A percentile compares a stretch with the other conserved stretches of the same genome.
Conservation (phyloP, 2,797 vertebrate species). For the Danio aesculapii region DNA sequence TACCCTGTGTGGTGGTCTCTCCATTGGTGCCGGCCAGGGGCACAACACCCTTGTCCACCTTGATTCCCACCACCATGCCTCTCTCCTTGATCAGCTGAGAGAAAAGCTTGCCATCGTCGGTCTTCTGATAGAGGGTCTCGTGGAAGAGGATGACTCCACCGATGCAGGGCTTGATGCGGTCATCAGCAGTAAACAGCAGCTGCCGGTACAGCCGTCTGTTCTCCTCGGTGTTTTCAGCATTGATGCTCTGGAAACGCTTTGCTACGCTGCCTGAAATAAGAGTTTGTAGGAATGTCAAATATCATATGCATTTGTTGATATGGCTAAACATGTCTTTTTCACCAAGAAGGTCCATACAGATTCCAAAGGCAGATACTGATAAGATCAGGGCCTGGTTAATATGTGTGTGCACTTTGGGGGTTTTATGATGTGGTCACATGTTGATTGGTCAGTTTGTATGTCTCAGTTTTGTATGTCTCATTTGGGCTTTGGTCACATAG, state of each 20-base stretch:
- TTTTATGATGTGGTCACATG: too few relatives aligned
- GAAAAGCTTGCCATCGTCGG: slow-evolving; percentile 85
- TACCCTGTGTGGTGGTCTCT: slow-evolving; percentile 95
- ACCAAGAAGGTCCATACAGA: too few relatives aligned
- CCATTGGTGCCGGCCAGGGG: slow-evolving; percentile 94
- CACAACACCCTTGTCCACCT: slow-evolving; percentile 95
- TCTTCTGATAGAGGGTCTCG: slow-evolving; percentile 94
- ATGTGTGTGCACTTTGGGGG: too few relatives aligned
- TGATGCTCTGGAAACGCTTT: slow-evolving; percentile 93
- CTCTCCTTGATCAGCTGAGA: slow-evolving; percentile 86
- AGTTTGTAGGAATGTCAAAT: too few relatives aligned
- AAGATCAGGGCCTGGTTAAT: too few relatives aligned
- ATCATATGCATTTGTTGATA: too few relatives aligned
- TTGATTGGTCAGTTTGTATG: too few relatives aligned
- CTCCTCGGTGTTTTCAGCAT: slow-evolving; percentile 94
- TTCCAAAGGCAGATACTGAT: too few relatives aligned
- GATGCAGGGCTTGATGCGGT: slow-evolving; percentile 83
- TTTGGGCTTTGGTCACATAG: too few relatives aligned
- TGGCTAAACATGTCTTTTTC: too few relatives aligned
- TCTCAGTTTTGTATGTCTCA: too few relatives aligned
- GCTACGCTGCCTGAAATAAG: slow-evolving; percentile 87
- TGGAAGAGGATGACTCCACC: slow-evolving; percentile 95
- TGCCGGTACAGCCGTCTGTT: slow-evolving; percentile 94
- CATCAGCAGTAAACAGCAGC: slow-evolving; percentile 90
- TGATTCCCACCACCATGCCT: slow-evolving; percentile 89